phyloP scores from a whole-genome alignment of 1,140 invertebrate genomes.

The Tribolium castaneum region DNA sequence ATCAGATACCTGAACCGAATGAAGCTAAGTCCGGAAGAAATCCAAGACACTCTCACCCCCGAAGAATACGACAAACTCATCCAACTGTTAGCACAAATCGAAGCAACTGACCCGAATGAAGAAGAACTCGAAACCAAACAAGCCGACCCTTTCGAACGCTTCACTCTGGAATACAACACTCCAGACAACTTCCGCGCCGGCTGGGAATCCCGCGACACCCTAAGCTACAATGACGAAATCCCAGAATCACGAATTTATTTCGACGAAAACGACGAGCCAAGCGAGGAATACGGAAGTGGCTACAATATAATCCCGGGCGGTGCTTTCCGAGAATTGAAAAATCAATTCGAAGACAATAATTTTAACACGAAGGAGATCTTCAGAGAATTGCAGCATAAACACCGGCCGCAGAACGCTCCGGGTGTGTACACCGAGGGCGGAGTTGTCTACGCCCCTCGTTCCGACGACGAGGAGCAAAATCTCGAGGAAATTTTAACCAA shows the following conservation, averaged over 20 bases:
- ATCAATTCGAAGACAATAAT: constrained; percentile 39
- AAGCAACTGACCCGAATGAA: constrained; percentile 30
- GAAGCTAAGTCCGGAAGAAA: constrained; percentile 54
- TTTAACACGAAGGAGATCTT: constrained; percentile 48
- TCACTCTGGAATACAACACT: constrained; percentile 65
- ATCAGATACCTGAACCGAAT: constrained; percentile 51
- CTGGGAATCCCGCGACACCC: constrained; percentile 64
- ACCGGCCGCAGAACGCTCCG: constrained; percentile 35
- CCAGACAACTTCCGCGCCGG: constrained; percentile 66
- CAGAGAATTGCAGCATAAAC: constrained; percentile 55
- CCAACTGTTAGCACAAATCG: constrained; percentile 50
- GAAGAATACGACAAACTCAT: constrained; percentile 55
- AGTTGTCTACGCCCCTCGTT: constrained; percentile 63
- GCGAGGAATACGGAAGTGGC: constrained; percentile 63
- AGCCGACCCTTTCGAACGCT: constrained; percentile 50
- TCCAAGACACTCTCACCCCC: constrained; percentile 56
- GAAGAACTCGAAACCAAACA: constrained; percentile 12
- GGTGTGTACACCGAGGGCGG: constrained; percentile 75
- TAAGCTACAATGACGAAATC: constrained; percentile 58
- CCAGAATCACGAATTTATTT: constrained; percentile 68
- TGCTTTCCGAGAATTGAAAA: constrained; percentile 24
- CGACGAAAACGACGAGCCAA: constrained; percentile 62
- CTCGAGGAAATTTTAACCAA: constrained; percentile 67
- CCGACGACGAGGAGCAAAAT: constrained; percentile 53
- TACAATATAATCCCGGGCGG: constrained; percentile 56